Base-by-base conservation (phyloP, 2,797 vertebrate genomes). In the Ciconia nigra region DNA sequence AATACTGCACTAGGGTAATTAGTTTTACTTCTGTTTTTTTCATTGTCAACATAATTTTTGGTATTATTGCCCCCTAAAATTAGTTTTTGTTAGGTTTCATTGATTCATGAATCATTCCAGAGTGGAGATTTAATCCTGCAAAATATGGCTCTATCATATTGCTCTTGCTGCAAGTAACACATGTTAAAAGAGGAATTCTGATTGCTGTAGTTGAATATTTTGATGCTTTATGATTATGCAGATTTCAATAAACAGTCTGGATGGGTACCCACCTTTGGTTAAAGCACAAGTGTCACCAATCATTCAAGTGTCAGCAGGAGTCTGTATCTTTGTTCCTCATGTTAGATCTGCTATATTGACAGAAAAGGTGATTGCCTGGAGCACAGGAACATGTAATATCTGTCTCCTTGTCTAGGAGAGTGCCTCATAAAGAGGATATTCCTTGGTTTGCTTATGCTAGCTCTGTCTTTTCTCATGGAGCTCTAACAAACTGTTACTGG, bases 11-110 rank as follows among this genome's bases (percentile, higher is more conserved):
- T 25, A 47, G 51, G 66, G 78, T 96, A 94, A 97, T 96, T 94
- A 96, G 91, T 95, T 97, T 93, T 88, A 82, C 11, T 92, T 88
- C 63, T 90, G 55, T 57, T 18, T 67, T 94, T 95, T 86, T 83
- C 87, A 85, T 47, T 62, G 46, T 57, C 73, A 91, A 91, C 59
- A 78, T 93, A 78, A 89, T 95, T 96, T 97, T 96, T 66, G 71
- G 54, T 90, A 86, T 81, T 86, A 83, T 94, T 73, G 37, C 62
- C 67, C 86, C 58, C 44, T 93, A 92, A 96, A 92, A 72, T 97
- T 96, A 89, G 63, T 71, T 88, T 96, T 90, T 97, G 55, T 95
- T 95, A 94, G 76, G 72, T 89, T 96, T 97, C 95, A 82, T 84
- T 66, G 85, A 82, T 82, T 91, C 54, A 70, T 83, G 93, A 96